Evolutionary conservation across 2,797 vertebrate species (phyloP).

Genomic region (Danio albolineatus): DNA sequence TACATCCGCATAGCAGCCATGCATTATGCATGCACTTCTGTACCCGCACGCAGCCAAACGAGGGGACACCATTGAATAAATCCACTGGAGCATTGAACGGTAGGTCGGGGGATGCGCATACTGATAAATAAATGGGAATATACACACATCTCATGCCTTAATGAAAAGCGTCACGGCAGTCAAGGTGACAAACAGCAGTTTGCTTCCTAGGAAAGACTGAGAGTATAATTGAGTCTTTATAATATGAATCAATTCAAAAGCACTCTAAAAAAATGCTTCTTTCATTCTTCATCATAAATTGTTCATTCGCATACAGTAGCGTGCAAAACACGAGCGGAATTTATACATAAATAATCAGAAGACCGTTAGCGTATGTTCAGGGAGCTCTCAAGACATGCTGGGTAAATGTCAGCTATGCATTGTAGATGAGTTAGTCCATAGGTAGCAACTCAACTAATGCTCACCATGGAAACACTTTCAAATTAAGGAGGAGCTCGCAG

Average conservation of each 20-base stretch:
- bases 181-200: conserved; percentile 28
- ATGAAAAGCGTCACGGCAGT: conserved; percentile 3
- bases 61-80: conserved; percentile 31
- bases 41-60: neutral
- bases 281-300: conserved; percentile 18
- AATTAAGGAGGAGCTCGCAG: neutral
- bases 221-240: conserved; percentile 41
- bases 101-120: neutral
- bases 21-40: conserved; percentile 47
- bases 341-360: conserved; percentile 49
- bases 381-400: conserved; percentile 48
- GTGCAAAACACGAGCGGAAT: neutral
- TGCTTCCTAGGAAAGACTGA: conserved; percentile 1
- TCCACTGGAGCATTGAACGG: conserved; percentile 27
- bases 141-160: conserved; percentile 5
- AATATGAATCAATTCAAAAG: conserved; percentile 38
- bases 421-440: conserved; percentile 49
- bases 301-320: conserved; percentile 29
- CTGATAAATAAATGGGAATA: conserved; percentile 29
- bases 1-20: neutral
- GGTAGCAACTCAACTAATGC: conserved; percentile 36
- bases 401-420: conserved; percentile 58
- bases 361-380: conserved; percentile 29
- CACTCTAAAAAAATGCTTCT: conserved; percentile 37
- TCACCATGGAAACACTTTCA: conserved; percentile 38